phyloP scores from a whole-genome alignment of 2,797 vertebrate genomes.

The Zenarchopterus dispar region DNA sequence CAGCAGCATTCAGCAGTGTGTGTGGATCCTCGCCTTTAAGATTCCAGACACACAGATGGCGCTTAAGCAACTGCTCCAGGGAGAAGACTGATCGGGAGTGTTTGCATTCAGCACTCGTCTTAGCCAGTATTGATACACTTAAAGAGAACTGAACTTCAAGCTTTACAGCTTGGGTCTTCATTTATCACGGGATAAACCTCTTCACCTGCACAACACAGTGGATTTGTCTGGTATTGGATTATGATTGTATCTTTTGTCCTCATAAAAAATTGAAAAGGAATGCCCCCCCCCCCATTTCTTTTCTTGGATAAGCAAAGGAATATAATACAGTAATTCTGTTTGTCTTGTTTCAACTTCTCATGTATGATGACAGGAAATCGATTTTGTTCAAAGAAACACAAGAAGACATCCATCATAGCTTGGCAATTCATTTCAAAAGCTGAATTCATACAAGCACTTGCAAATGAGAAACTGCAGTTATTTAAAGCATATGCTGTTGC shows the following conservation, averaged over 20 bases:
- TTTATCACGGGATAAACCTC: conserved; percentile 49
- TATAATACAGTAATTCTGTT: background rate
- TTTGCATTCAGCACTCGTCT: conserved; percentile 74
- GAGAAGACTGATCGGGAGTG: conserved; percentile 61
- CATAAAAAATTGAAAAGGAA: conserved; percentile 12
- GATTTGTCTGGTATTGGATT: conserved; percentile 40
- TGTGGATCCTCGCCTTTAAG: conserved; percentile 70
- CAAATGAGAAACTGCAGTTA: conserved; percentile 30
- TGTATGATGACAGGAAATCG: background rate
- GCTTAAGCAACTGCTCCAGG: conserved; percentile 69
- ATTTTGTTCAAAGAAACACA: conserved; percentile 8
- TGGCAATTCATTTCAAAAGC: conserved; percentile 36
- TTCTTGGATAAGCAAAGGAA: background rate
- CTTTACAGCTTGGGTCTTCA: conserved; percentile 32
- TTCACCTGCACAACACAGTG: conserved; percentile 29
- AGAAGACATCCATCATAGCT: conserved; percentile 32
- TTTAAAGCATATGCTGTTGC: conserved; percentile 44
- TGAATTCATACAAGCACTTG: conserved; percentile 51
- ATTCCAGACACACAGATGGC: conserved; percentile 76
- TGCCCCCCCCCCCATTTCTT: background rate
- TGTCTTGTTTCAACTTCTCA: conserved; percentile 1
- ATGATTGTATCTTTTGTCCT: conserved; percentile 24
- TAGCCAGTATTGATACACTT: conserved; percentile 61
- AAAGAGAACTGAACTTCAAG: conserved; percentile 63
- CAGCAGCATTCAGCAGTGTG: conserved; percentile 63